phyloP scores from a whole-genome alignment of 2,797 vertebrate species.

The Danio albolineatus region DNA sequence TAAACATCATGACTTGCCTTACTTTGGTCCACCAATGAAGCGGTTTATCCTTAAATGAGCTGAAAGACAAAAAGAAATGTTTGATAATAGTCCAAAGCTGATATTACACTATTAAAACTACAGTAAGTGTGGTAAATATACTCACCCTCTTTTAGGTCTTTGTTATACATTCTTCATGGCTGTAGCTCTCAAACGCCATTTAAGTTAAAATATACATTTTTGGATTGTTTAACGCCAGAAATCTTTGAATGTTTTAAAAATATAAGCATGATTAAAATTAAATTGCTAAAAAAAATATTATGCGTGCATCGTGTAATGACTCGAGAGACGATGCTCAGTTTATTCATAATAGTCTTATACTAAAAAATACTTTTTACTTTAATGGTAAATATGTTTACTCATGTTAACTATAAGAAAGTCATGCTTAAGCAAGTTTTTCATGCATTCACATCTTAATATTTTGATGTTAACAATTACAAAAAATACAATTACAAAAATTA shows the following conservation, averaged over 20 bases:
- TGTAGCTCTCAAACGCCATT: neutral
- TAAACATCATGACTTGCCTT: neutral
- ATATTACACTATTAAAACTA: neutral
- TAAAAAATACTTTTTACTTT: too few relatives aligned
- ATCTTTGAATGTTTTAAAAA: neutral
- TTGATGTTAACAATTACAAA: too few relatives aligned
- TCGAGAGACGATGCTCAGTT: neutral
- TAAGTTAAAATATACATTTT: neutral
- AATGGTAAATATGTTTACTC: too few relatives aligned
- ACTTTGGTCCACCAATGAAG: neutral
- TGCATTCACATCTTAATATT: too few relatives aligned
- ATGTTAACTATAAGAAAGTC: too few relatives aligned
- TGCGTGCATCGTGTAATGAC: neutral
- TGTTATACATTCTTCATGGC: too few relatives aligned
- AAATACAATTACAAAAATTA: too few relatives aligned
- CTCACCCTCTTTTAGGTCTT: neutral
- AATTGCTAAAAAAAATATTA: neutral
- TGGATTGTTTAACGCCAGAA: neutral
- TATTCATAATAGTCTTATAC: neutral
- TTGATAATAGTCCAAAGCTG: neutral
- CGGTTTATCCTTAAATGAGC: neutral
- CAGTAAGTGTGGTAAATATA: neutral
- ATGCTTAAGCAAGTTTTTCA: too few relatives aligned
- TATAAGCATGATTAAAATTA: neutral
- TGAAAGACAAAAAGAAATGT: neutral